Evolutionary conservation across 2,113 vertebrate species (phyloP), one percentile per base, ranked within the genome.

Genomic region (Brachypodius melanocephalos): DNA sequence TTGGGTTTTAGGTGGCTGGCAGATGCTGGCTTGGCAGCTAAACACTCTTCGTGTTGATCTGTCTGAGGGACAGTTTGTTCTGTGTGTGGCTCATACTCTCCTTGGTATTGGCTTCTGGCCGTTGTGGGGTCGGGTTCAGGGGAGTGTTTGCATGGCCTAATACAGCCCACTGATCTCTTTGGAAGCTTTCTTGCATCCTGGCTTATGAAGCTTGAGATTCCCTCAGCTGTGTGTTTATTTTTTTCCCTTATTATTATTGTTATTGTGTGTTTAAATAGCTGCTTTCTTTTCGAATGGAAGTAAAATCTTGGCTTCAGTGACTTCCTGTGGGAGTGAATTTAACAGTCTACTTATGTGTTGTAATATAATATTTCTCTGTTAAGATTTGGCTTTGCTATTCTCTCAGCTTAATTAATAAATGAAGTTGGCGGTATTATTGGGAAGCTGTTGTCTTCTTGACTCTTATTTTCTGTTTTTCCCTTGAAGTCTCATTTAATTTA

Each of bases 11-110:
- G 90, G 86, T 94, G 61, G 76, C 4, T 91, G 71, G 92, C 94
- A 96, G 92, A 93, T 95, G 88, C 92, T 73, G 87, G 43, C 68
- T 89, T 95, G 95, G 84, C 95, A 87, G 85, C 91, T 62, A 17
- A 91, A 63, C 31, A 17, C 77, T 72, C 73, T 22, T 76, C 2
- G 5, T 83, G 62, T 46, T 94, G 79, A 66, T 78, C 31, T 78
- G 62, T 85, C 57, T 46, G 25, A 83, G 88, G 94, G 78, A 92
- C 85, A 69, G 82, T 80, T 88, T 95, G 90, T 94, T 97, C 94
- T 66, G 8, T 32, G 5, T 72, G 54, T 34, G 77, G 62, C 71
- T 91, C 22, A 5, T 25, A 10, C 2, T 12, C 74, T 61, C 71
- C 63, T 88, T 83, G 42, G 22, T 61, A 3, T 85, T 90, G 58